Conservation (phyloP, 2,113 vertebrate species). For the Spheniscus mendiculus region DNA sequence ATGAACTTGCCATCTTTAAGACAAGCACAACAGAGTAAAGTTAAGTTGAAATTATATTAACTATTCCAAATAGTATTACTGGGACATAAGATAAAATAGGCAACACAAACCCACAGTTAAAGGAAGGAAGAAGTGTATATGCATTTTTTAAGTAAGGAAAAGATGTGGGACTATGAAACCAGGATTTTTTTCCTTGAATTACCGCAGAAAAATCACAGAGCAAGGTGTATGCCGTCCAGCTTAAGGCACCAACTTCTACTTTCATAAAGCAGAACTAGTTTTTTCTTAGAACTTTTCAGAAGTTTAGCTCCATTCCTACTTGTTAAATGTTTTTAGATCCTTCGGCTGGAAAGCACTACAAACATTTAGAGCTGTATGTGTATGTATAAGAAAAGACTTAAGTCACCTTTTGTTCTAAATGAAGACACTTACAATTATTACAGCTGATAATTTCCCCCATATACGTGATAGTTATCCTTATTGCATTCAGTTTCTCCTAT, state of each 20-base stretch:
- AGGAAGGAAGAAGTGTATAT: background rate
- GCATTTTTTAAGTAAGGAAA: background rate
- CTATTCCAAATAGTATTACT: background rate
- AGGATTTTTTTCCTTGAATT: background rate
- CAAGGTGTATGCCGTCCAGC: background rate
- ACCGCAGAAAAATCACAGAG: background rate
- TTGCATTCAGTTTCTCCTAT: background rate
- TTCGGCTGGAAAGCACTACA: background rate
- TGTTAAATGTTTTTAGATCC: background rate
- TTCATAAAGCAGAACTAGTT: background rate
- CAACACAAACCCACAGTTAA: background rate
- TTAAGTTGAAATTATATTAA: background rate
- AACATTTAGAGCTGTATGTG: background rate
- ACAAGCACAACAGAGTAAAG: background rate
- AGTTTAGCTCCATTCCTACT: background rate
- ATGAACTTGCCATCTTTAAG: background rate
- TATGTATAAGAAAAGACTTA: background rate
- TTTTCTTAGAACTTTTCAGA: background rate
- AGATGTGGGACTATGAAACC: rapidly evolving
- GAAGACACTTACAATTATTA: background rate
- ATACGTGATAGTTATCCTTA: no score
- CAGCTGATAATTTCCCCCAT: background rate
- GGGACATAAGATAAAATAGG: background rate
- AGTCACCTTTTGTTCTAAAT: background rate
- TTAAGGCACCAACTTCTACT: background rate